Conservation (phyloP, 2,113 vertebrate species). For the Melanerpes formicivorus region DNA sequence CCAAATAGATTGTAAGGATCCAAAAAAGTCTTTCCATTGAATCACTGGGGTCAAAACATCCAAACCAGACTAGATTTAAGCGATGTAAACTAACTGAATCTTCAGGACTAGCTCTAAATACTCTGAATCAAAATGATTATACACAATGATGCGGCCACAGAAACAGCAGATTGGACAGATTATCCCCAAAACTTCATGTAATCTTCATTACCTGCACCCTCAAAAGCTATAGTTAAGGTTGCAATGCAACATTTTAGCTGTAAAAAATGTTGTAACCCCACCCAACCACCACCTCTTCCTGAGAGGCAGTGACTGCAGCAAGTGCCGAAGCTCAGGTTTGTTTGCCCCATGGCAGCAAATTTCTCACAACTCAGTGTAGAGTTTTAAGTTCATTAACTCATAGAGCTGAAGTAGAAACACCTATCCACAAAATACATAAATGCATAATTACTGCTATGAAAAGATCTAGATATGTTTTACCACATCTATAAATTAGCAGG, state of each 20-base stretch:
- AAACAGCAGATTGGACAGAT: neutral
- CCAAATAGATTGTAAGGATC: neutral
- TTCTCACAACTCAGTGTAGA: neutral
- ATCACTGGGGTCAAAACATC: neutral
- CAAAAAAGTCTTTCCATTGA: neutral
- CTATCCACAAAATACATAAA: constrained; percentile 33
- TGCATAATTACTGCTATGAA: neutral
- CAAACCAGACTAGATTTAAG: neutral
- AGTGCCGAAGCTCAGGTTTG: neutral
- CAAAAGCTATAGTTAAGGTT: neutral
- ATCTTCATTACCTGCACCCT: neutral
- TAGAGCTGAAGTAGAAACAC: neutral
- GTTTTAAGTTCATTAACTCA: constrained; percentile 5
- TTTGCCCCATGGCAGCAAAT: neutral
- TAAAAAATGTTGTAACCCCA: neutral
- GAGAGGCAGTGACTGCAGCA: neutral
- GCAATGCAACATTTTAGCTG: neutral
- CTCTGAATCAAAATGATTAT: neutral
- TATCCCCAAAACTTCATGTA: neutral
- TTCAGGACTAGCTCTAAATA: neutral
- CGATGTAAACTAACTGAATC: neutral
- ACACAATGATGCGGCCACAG: neutral
- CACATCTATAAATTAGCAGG: neutral
- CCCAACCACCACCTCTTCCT: neutral
- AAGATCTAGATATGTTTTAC: neutral